Conservation (phyloP, 1,140 invertebrate species). For the Caerostris darwini region DNA sequence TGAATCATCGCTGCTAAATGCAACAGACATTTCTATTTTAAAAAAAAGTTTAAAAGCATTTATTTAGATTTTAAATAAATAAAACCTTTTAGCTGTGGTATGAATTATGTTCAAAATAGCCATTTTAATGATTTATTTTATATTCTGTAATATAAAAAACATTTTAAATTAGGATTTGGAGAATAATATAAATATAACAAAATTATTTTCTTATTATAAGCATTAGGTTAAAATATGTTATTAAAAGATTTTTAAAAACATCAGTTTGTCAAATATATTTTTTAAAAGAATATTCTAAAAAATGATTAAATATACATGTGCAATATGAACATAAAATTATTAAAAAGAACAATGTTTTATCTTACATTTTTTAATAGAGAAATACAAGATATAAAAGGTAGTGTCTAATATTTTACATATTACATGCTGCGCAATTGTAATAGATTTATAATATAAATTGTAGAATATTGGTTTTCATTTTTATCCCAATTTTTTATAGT, state of each 20-base stretch:
- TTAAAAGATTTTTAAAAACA: too few species aligned
- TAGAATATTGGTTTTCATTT: neutral
- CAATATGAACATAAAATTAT: neutral
- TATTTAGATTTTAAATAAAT: too few species aligned
- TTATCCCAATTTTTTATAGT: conserved; percentile 3
- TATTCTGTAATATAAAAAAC: too few species aligned
- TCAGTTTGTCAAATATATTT: too few species aligned
- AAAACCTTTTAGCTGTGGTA: too few species aligned
- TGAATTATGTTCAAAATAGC: too few species aligned
- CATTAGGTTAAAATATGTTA: too few species aligned
- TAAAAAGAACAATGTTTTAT: neutral
- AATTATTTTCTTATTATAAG: too few species aligned
- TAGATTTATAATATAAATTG: conserved; percentile 27
- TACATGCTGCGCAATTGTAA: conserved; percentile 17
- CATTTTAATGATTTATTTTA: too few species aligned
- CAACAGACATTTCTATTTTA: conserved; percentile 41
- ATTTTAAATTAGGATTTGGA: too few species aligned
- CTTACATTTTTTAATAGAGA: neutral
- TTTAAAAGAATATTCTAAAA: neutral
- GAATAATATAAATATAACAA: too few species aligned
- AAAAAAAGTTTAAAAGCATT: too few species aligned
- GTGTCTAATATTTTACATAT: conserved; percentile 39
- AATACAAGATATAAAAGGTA: neutral
- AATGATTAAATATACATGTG: neutral
- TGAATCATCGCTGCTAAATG: conserved; percentile 48